Evolutionary conservation across 2,113 vertebrate genomes (phyloP).

Genomic region (Gnathonemus longibarbis): DNA sequence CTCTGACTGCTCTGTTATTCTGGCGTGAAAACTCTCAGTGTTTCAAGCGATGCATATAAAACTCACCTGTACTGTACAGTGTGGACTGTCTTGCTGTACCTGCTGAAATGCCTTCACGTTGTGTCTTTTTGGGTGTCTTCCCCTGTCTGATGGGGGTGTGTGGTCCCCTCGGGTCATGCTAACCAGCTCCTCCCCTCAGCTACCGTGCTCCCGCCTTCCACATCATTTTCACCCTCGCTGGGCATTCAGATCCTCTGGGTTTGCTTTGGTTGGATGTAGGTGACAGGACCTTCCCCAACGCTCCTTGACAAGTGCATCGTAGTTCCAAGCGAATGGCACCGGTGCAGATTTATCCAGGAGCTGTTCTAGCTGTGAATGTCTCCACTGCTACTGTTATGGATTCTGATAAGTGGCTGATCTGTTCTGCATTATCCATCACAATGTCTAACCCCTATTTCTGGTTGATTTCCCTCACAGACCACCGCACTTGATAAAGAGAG

Average conservation of each 20-base stretch:
- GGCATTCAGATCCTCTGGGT: background rate
- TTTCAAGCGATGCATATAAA: background rate
- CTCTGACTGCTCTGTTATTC: background rate
- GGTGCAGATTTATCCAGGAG: background rate
- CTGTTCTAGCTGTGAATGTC: background rate
- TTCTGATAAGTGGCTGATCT: background rate
- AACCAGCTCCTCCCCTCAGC: background rate
- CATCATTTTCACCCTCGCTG: background rate
- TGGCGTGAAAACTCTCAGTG: background rate
- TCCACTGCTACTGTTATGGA: background rate
- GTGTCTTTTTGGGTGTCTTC: background rate
- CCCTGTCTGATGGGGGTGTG: background rate
- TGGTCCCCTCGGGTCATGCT: background rate
- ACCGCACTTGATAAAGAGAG: slow-evolving; percentile 99
- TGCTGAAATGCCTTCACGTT: background rate
- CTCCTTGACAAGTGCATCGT: background rate
- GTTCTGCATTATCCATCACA: background rate
- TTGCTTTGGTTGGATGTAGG: background rate
- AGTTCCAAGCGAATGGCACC: background rate
- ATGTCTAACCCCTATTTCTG: slow-evolving; percentile 60
- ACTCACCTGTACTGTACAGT: background rate
- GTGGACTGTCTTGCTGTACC: background rate
- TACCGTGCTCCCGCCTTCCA: background rate
- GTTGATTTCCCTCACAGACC: slow-evolving; percentile 73
- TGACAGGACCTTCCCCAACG: background rate